Evolutionary conservation across 2,113 vertebrate genomes (phyloP).

Genomic region (Neodon shergylaensis): DNA sequence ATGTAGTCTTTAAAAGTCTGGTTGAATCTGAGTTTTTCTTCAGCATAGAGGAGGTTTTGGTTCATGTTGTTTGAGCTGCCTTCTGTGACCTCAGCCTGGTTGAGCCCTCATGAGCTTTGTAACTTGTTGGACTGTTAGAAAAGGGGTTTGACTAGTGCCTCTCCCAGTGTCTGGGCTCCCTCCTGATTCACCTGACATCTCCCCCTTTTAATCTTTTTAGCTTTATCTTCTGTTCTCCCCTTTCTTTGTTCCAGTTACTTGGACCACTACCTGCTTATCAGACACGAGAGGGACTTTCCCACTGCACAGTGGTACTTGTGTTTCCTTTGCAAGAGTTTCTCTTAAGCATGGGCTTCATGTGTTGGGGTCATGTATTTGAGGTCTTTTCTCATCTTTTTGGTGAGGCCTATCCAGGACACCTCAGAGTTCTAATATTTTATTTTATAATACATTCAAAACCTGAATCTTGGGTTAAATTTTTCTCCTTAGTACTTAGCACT

Average conservation of each 20-base stretch:
- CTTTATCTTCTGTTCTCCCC: background rate
- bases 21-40: background rate
- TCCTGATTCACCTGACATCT: background rate
- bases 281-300: fast-evolving
- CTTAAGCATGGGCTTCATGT: background rate
- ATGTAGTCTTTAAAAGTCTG: background rate
- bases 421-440: background rate
- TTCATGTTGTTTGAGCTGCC: background rate
- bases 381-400: background rate
- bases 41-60: background rate
- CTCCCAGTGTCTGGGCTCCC: background rate
- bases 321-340: background rate
- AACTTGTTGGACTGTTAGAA: background rate
- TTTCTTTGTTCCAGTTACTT: background rate
- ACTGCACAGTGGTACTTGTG: too few relatives aligned
- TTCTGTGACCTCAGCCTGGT: background rate
- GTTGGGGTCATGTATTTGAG: background rate
- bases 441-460: background rate
- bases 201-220: background rate
- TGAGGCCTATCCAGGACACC: background rate
- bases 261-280: background rate
- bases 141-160: background rate
- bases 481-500: background rate
- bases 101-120: background rate
- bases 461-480: background rate